Percentiles rank a stretch among this genome's conserved stretches.
Conservation (phyloP, 2,888 invertebrate genomes). For the Acrobasis consociella region DNA sequence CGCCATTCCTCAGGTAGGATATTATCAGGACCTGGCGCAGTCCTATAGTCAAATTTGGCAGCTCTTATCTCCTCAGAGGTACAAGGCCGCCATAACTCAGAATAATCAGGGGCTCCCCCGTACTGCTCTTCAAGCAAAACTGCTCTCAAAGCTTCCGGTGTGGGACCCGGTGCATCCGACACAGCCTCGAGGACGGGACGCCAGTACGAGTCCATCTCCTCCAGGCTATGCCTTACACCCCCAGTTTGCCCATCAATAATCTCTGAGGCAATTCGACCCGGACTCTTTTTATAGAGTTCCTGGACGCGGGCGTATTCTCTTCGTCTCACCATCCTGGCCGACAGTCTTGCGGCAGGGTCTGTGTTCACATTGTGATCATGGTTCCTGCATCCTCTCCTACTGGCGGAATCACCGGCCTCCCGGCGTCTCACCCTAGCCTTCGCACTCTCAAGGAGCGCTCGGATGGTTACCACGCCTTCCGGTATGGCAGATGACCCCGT, state of each 20-base stretch:
- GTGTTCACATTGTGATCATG: background rate
- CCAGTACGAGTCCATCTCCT: background rate
- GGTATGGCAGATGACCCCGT: too few species aligned
- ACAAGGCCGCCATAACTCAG: too few species aligned
- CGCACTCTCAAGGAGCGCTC: too few species aligned
- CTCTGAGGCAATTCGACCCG: background rate
- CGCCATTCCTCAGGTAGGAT: background rate
- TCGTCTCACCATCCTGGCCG: background rate
- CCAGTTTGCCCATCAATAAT: background rate
- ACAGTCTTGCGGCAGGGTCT: background rate
- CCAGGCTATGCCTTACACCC: background rate
- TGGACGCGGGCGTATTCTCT: background rate
- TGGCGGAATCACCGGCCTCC: background rate
- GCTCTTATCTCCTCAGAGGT: background rate
- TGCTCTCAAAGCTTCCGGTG: background rate
- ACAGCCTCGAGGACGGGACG: constrained; percentile 1
- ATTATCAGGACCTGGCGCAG: background rate
- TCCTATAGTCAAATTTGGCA: background rate
- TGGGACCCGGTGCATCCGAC: background rate
- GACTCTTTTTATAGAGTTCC: background rate
- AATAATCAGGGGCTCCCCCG: too few species aligned
- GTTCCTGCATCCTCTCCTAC: background rate
- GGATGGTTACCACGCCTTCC: too few species aligned
- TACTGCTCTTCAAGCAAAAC: background rate
- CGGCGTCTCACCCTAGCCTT: too few species aligned